A percentile compares a stretch with the other conserved stretches of the same genome.
These are phyloP conservation scores for Dendrocincla tyrannina DNA, from an alignment of 2,797 vertebrate species.

Conservation along the genomic window DNA sequence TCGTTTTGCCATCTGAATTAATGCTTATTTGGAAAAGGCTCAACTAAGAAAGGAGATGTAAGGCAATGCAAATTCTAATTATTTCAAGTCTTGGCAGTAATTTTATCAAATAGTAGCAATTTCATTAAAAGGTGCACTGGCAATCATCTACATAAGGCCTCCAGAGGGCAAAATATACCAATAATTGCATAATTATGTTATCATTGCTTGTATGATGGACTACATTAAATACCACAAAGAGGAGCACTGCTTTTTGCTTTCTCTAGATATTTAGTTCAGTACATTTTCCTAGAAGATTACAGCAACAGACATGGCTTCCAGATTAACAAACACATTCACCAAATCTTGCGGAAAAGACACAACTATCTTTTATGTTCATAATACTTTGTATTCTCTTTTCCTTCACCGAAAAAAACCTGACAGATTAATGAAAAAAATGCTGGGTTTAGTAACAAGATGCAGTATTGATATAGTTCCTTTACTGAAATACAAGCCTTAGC, in stretches of 20 bases:
- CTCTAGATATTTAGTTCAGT: slow-evolving; percentile 20
- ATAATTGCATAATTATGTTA: slow-evolving; percentile 72
- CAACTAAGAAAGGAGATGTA: slow-evolving; percentile 65
- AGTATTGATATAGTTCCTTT: neutral
- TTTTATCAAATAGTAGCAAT: slow-evolving; percentile 75
- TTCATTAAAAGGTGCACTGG: slow-evolving; percentile 74
- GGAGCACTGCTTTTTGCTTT: slow-evolving; percentile 41
- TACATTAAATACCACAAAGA: slow-evolving; percentile 60
- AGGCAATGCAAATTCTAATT: slow-evolving; percentile 70
- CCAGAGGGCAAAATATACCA: slow-evolving; percentile 55
- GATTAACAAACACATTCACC: slow-evolving; percentile 11
- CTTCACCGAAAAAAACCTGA: neutral
- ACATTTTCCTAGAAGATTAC: slow-evolving; percentile 57
- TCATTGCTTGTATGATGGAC: slow-evolving; percentile 53
- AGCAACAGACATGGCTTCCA: slow-evolving; percentile 46
- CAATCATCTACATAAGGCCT: slow-evolving; percentile 68
- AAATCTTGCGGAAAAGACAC: neutral
- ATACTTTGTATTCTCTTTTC: neutral
- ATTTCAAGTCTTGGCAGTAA: slow-evolving; percentile 70
- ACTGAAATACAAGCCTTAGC: neutral
- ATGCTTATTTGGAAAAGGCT: slow-evolving; percentile 56
- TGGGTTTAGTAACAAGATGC: neutral
- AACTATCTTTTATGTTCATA: neutral
- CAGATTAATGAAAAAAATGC: neutral
- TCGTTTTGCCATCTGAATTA: slow-evolving; percentile 57